phyloP scores from a whole-genome alignment of 2,888 invertebrate genomes.

The Artemia sinica region DNA sequence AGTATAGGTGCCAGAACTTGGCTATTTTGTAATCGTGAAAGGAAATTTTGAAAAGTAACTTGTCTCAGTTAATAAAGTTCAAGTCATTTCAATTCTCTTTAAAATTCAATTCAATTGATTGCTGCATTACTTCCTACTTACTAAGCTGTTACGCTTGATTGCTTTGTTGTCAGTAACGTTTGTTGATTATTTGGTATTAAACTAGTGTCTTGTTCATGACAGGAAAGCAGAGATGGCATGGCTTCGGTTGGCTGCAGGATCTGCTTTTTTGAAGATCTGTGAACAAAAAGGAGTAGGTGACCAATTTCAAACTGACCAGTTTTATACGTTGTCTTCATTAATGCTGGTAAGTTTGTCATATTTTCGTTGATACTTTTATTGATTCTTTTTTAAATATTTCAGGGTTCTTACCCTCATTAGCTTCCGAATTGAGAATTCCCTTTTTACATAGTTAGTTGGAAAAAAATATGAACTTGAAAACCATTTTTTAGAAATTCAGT shows the following conservation, averaged over 20 bases:
- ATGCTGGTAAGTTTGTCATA: slow-evolving; percentile 44
- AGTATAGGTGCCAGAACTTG: too few relatives aligned
- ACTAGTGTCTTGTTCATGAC: slow-evolving; percentile 28
- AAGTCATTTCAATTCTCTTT: too few relatives aligned
- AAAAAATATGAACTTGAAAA: too few relatives aligned
- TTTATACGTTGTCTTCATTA: slow-evolving; percentile 74
- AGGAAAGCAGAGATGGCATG: slow-evolving; percentile 81
- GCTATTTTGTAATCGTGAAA: too few relatives aligned
- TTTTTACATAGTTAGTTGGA: too few relatives aligned
- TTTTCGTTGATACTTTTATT: not conserved
- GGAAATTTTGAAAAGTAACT: too few relatives aligned
- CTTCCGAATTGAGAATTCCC: too few relatives aligned
- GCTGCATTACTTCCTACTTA: not conserved
- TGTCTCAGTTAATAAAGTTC: too few relatives aligned
- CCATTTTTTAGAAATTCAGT: too few relatives aligned
- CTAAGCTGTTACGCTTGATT: not conserved
- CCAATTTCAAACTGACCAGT: slow-evolving; percentile 83
- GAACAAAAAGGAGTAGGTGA: slow-evolving; percentile 91
- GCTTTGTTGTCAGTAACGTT: slow-evolving; percentile 16
- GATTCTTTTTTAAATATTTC: too few relatives aligned
- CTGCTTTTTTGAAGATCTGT: slow-evolving; percentile 88
- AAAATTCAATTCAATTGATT: not conserved
- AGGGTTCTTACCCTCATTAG: too few relatives aligned
- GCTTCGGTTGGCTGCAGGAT: slow-evolving; percentile 75
- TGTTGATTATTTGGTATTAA: slow-evolving; percentile 19